A percentile compares a stretch with the other conserved stretches of the same genome.
Conservation (phyloP, 2,888 invertebrate genomes). For the Synanthedon vespiformis region DNA sequence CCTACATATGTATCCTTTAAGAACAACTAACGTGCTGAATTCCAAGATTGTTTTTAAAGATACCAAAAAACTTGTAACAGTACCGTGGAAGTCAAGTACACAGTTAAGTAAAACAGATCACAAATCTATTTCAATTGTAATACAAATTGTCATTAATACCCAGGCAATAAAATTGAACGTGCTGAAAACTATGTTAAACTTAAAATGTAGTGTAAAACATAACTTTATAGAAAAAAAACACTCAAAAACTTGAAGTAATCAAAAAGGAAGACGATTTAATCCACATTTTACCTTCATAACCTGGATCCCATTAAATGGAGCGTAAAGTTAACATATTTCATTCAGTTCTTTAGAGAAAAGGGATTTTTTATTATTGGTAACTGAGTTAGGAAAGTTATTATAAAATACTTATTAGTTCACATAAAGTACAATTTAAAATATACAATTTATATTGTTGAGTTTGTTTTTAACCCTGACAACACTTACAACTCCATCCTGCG, state of each 20-base stretch:
- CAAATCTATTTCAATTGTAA: not conserved
- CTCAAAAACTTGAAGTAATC: slow-evolving; percentile 36
- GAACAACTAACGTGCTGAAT: too few species aligned
- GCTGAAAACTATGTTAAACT: not conserved
- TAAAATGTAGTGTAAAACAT: slow-evolving; percentile 1
- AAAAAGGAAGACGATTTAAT: slow-evolving; percentile 29
- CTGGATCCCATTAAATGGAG: slow-evolving; percentile 65
- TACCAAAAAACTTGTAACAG: too few species aligned
- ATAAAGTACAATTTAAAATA: too few species aligned
- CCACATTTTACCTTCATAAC: slow-evolving; percentile 63
- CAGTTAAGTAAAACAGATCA: not conserved
- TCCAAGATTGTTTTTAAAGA: too few species aligned
- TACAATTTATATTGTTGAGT: too few species aligned
- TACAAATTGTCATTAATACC: not conserved
- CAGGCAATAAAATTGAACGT: not conserved
- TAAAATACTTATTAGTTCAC: too few species aligned
- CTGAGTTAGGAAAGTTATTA: too few species aligned
- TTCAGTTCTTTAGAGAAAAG: not conserved
- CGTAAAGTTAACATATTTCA: slow-evolving; percentile 45
- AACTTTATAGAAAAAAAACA: slow-evolving; percentile 30
- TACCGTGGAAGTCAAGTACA: too few species aligned
- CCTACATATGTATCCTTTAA: too few species aligned
- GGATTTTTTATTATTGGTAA: too few species aligned
- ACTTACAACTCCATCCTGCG: too few species aligned
- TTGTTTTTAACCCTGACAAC: too few species aligned